These are phyloP conservation scores for Polyergus mexicanus DNA, from an alignment of 1,140 invertebrate genomes.

Conservation along the genomic window DNA sequence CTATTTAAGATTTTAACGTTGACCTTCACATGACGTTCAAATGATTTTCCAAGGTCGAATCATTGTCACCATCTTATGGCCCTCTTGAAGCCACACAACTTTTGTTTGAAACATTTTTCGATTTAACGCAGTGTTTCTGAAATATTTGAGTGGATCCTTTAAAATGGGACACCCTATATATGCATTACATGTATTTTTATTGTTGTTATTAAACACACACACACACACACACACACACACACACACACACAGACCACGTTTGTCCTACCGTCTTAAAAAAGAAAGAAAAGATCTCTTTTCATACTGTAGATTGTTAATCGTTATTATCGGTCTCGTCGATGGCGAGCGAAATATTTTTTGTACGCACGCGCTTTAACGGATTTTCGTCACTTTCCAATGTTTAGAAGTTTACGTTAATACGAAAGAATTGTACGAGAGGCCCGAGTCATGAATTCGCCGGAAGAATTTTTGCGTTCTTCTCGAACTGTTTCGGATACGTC, in stretches of 20 bases:
- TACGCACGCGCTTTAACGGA: slow-evolving; percentile 31
- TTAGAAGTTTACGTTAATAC: neutral
- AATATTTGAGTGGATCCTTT: no score
- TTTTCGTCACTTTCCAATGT: slow-evolving; percentile 27
- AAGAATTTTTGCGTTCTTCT: neutral
- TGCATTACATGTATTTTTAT: slow-evolving; percentile 51
- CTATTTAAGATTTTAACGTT: no score
- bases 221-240: slow-evolving; percentile 49
- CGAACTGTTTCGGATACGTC: neutral
- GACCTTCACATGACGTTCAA: no score
- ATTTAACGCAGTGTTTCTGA: no score
- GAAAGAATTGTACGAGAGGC: neutral
- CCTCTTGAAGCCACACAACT: no score
- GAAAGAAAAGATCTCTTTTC: neutral
- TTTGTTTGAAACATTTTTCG: no score
- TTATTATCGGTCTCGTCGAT: slow-evolving; percentile 5
- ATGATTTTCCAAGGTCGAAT: no score
- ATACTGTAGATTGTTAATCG: slow-evolving; percentile 22
- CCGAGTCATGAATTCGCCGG: neutral
- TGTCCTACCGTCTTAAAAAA: neutral
- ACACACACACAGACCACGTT: slow-evolving; percentile 44
- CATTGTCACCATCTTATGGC: no score
- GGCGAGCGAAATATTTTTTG: slow-evolving; percentile 28
- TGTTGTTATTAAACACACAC: slow-evolving; percentile 64
- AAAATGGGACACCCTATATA: no score